Evolutionary conservation across 2,888 invertebrate species (phyloP), one percentile per base, ranked within the genome.

Genomic region (Julus scanicus): DNA sequence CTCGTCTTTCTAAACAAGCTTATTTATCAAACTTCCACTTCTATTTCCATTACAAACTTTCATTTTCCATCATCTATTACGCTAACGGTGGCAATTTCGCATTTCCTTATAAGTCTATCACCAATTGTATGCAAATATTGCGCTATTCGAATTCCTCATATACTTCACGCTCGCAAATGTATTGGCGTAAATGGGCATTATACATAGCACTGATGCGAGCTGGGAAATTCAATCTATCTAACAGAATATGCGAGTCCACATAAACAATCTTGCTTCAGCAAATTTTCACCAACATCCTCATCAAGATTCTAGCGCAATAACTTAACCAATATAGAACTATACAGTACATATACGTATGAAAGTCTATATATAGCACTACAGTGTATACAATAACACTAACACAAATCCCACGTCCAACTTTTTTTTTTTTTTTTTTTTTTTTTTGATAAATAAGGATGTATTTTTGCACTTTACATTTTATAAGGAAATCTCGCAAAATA

Each of bases 141-240:
- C 71, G 71, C 71, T 71, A 71, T 71, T 71, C n/a, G 71, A 71
- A 71, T 71, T 71, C 71, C n/a, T 71, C 71, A 71, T 71, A 71
- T n/a, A 29, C 71, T 71, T 71, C 11, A 57, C 57, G 57, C 57
- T 57, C 57, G 57, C 57, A 57, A 57, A 17, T 71, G 29, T 29
- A 71, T 71, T 29, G 71, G 71, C 71, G 71, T 71, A 71, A 71
- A 71, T 71, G 71, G 71, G 71, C 29, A 29, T 71, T 29, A 71
- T 11, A 71, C 71, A 2, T 20, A 71, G 29, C 29, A 71, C 29
- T 29, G 71, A 71, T 71, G 71, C 71, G 13, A 71, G 29, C 20
- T 71, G 71, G 71, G 71, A 71, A 71, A 71, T 71, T 71, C 29
- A 71, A 71, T 71, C 71, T 71, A 71, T 71, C 20, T 71, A 71